Conservation (phyloP, 2,888 invertebrate genomes). For the Helobdella robusta region DNA sequence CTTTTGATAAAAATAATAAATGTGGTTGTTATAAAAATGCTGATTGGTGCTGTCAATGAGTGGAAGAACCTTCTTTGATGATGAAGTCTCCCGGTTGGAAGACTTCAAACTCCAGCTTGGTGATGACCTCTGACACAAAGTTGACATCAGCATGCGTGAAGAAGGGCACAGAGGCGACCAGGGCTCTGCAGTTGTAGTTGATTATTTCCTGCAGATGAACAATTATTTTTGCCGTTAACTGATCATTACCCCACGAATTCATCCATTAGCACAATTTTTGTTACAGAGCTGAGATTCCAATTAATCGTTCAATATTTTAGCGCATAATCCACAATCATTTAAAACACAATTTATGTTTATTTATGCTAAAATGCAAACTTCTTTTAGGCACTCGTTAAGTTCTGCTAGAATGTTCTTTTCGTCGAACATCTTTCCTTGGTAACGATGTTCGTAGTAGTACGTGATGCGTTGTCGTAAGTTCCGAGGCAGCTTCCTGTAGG, state of each 20-base stretch:
- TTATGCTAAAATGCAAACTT: too few species aligned
- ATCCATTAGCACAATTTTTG: too few species aligned
- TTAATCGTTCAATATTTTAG: too few species aligned
- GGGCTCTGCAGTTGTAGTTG: conserved; percentile 94
- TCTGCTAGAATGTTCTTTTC: conserved; percentile 92
- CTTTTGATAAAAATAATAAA: too few species aligned
- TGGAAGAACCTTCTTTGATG: conserved; percentile 61
- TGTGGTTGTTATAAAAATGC: too few species aligned
- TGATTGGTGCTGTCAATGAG: too few species aligned
- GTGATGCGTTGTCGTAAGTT: conserved; percentile 92
- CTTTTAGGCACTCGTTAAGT: conserved; percentile 87
- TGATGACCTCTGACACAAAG: conserved; percentile 95
- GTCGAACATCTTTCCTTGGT: conserved; percentile 98
- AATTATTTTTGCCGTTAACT: too few species aligned
- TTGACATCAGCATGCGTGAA: conserved; percentile 96
- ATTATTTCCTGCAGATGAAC: conserved; percentile 79
- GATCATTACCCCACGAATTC: too few species aligned
- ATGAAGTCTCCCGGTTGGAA: conserved; percentile 73
- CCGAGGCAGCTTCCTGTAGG: conserved; percentile 86
- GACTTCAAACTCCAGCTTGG: conserved; percentile 88
- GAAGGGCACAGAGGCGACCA: conserved; percentile 95
- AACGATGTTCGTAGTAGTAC: conserved; percentile 95
- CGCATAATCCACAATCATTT: too few species aligned
- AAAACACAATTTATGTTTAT: too few species aligned
- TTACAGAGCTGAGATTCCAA: too few species aligned